Evolutionary conservation across 2,888 invertebrate genomes (phyloP), one percentile per base, ranked within the genome.

Genomic region (Andrena fulva): DNA sequence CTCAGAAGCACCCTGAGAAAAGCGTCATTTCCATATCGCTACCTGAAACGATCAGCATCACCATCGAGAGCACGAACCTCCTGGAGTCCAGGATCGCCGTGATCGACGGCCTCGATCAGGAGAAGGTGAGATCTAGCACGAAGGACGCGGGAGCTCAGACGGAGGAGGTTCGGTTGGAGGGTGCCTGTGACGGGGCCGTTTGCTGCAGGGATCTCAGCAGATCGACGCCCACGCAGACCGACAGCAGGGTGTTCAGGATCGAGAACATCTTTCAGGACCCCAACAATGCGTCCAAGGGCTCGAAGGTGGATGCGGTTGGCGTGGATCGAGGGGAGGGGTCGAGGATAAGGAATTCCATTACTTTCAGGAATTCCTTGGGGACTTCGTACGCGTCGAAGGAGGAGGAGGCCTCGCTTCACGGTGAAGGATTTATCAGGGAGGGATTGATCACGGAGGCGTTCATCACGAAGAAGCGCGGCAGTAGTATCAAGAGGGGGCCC

Each of bases 31-130:
- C 91, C 1, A 93, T 93, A 75, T 91, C 90, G 0, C 33, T 93
- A n/a, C 91, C 93, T 5, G 92, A 93, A 20, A 88, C 89, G 82
- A 82, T 93, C 8, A 91, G 83, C 42, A 92, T 93, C 71, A 92
- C 91, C 1, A 91, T 93, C 33, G 92, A 93, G 48, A 91, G 91
- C 2, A 69, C 90, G 1, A 91, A 85, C 33, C 67, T 78, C 7
- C 35, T 92, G 31, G 93, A 92, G 42, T 91, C 93, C 0, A 91
- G 86, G 60, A 90, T 93, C 54, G 88, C 89, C 0, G 80, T 92
- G 0, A 84, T 35, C 67, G 82, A 77, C 24, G 70, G 73, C 7
- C 24, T 48, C 10, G 85, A 84, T 31, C 71, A 56, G 10, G 71
- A 77, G 16, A 75, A 64, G 16, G 1, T 20, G 7, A 80, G 60